Percentiles rank a stretch among this genome's conserved stretches.
phyloP scores from a whole-genome alignment of 2,113 vertebrate species.

The Ardeotis arabs region DNA sequence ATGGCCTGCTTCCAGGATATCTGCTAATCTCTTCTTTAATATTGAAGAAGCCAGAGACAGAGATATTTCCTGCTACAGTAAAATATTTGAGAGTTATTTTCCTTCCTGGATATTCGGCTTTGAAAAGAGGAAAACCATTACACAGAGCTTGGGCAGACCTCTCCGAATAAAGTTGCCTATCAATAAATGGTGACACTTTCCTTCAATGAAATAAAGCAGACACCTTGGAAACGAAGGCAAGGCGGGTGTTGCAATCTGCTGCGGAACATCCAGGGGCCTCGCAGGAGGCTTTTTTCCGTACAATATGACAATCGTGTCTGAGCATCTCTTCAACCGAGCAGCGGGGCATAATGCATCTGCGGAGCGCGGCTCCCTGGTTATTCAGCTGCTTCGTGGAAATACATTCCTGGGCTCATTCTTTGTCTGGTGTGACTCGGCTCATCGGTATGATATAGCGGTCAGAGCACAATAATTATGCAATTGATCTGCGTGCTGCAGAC shows the following conservation, averaged over 20 bases:
- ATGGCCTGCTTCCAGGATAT: constrained; percentile 25
- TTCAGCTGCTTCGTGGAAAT: constrained; percentile 20
- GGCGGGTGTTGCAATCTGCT: neutral
- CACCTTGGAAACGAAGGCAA: constrained; percentile 38
- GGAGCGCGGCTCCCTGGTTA: neutral
- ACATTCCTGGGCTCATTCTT: constrained; percentile 33
- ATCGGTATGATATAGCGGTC: constrained; percentile 14
- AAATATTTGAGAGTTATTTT: constrained; percentile 48
- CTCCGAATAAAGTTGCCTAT: neutral
- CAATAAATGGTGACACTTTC: constrained; percentile 23
- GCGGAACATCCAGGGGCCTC: constrained; percentile 11
- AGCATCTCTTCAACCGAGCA: constrained; percentile 8
- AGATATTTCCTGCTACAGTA: constrained; percentile 47
- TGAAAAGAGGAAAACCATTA: constrained; percentile 38
- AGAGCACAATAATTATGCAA: constrained; percentile 45
- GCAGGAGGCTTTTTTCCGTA: neutral
- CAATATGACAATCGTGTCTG: constrained; percentile 13
- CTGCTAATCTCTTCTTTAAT: constrained; percentile 62
- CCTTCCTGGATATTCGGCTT: constrained; percentile 42
- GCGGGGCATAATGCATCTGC: neutral
- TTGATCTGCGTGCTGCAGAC: constrained; percentile 60
- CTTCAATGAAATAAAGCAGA: constrained; percentile 54
- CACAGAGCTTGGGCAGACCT: constrained; percentile 11
- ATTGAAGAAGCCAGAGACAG: constrained; percentile 48
- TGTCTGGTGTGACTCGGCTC: constrained; percentile 20